A percentile compares a stretch with the other conserved stretches of the same genome.
Evolutionary conservation across 2,797 vertebrate species (phyloP).

Genomic region (Chaenodraco wilsoni): DNA sequence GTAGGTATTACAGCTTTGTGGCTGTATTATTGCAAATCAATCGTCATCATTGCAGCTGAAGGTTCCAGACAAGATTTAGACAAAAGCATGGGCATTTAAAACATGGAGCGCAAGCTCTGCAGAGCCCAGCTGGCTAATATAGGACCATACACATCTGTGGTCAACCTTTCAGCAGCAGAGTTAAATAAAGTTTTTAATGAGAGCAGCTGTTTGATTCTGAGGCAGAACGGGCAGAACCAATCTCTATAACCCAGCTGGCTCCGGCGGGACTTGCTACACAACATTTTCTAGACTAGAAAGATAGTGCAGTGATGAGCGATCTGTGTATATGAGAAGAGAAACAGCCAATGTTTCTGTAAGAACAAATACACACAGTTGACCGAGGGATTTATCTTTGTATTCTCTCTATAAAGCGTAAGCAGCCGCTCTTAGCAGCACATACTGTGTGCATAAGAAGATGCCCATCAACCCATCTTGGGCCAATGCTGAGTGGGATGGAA

Average conservation of each 20-base stretch:
- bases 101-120: background rate
- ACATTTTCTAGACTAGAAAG: constrained; percentile 23
- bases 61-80: constrained; percentile 1
- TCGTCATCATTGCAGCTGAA: constrained; percentile 18
- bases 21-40: constrained; percentile 23
- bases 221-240: constrained; percentile 20
- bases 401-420: constrained; percentile 10
- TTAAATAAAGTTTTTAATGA: constrained; percentile 69
- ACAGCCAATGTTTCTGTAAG: background rate
- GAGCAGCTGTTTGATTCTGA: constrained; percentile 58
- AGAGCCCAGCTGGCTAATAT: constrained; percentile 57
- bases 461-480: constrained; percentile 40
- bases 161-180: constrained; percentile 53
- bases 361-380: background rate
- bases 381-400: background rate
- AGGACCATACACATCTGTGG: constrained; percentile 52
- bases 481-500: constrained; percentile 63
- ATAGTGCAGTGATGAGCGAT: background rate
- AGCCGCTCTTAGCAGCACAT: background rate
- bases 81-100: constrained; percentile 25
- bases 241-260: constrained; percentile 53
- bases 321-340: background rate
- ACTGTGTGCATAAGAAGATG: constrained; percentile 35
- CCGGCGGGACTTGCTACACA: background rate
- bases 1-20: constrained; percentile 8